Evolutionary conservation across 1,140 invertebrate species (phyloP), one percentile per base, ranked within the genome.

Genomic region (Caenorhabditis tropicalis): DNA sequence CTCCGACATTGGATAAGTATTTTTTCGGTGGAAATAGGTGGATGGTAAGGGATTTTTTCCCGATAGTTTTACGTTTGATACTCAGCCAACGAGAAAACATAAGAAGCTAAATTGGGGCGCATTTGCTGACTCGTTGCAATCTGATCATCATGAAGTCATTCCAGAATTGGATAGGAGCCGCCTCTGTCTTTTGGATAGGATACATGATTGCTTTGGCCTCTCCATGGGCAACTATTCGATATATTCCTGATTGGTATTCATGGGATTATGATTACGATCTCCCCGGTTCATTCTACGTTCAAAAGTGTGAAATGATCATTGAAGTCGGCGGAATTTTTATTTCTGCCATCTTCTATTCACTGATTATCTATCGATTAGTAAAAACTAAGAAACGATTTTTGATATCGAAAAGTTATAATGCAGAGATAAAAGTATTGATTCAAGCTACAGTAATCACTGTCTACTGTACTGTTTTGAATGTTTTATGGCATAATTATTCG

Each of bases 401-500:
- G 15, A 39, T 65, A 12, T 84, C 83, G 0, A 65, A 53, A 51
- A 87, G 85, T 82, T 70, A 87, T 36, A 80, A 82, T n/a, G 70
- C 85, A 2, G 88, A 89, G 60, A 49, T 85, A 24, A 87, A 88
- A 82, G 85, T 89, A 2, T 79, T 89, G 33, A 88, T 88, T 65
- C 88, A 88, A 58, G 88, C 88, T 4, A 53, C 82, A 10, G 74
- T 79, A 9, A 89, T 89, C 19, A 89, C 88, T 6, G 82, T 81
- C 6, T 89, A 89, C 53, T 89, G 88, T 65, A 85, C 87, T 6
- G 79, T 89, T 15, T 43, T 89, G 29, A 89, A 89, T 80, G 82
- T 87, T 12, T 48, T 89, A 43, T 89, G 88, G 88, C 88, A 89
- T 56, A 86, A 89, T 82, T 89, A 86, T 58, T 49, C 86, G 46